Evolutionary conservation across 1,140 invertebrate genomes (phyloP).

Genomic region (Drosophila ogumai): DNA sequence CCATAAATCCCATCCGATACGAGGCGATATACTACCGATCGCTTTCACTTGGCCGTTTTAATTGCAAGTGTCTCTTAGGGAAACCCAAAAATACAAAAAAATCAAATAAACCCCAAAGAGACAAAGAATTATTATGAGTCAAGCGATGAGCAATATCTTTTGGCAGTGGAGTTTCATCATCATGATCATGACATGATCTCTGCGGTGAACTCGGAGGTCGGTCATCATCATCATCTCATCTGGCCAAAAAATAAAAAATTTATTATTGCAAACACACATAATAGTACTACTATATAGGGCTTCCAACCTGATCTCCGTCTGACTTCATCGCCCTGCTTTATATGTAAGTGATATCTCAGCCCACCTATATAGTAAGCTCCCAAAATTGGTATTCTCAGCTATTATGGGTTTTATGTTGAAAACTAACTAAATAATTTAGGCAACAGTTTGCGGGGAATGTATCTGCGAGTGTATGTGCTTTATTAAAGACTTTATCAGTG

Average conservation of each 20-base stretch:
- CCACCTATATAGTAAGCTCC: slow-evolving; percentile 7
- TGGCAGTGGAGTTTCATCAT: slow-evolving; percentile 15
- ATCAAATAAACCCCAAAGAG: slow-evolving; percentile 1
- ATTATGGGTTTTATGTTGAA: neutral
- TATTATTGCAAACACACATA: slow-evolving; percentile 8
- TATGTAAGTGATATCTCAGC: slow-evolving; percentile 23
- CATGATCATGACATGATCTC: slow-evolving; percentile 8
- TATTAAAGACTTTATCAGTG: slow-evolving; percentile 10
- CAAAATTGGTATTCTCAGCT: slow-evolving; percentile 10
- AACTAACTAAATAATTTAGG: neutral
- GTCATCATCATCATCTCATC: slow-evolving; percentile 23
- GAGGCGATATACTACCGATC: slow-evolving; percentile 10
- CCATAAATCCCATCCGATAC: slow-evolving; percentile 12
- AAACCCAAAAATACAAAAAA: neutral
- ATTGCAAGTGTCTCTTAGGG: slow-evolving; percentile 24
- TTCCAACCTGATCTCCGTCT: slow-evolving; percentile 17
- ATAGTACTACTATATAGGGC: slow-evolving; percentile 17
- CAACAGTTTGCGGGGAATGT: neutral
- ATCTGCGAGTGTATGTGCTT: neutral
- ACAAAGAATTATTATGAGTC: slow-evolving; percentile 36
- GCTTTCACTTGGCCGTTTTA: slow-evolving; percentile 31
- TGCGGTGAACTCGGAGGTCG: slow-evolving; percentile 19
- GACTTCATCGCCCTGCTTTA: slow-evolving; percentile 41
- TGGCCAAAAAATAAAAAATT: slow-evolving; percentile 17
- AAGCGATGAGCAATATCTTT: slow-evolving; percentile 34